Percentiles rank a stretch among this genome's conserved stretches.
These are phyloP conservation scores for Colletes latitarsis DNA, from an alignment of 1,140 invertebrate genomes.

Conservation along the genomic window DNA sequence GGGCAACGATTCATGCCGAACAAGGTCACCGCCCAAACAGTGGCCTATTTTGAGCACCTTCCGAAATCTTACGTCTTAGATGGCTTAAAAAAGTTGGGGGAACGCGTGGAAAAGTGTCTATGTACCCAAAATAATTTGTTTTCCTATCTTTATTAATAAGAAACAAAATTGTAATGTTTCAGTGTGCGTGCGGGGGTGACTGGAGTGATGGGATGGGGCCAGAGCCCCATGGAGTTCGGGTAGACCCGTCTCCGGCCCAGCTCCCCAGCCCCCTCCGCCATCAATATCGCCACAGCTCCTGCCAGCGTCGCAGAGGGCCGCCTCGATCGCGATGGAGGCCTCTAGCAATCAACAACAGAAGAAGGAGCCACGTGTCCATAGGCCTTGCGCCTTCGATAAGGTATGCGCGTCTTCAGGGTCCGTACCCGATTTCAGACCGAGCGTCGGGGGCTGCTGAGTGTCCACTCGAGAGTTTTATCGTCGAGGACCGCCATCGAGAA, in stretches of 20 bases:
- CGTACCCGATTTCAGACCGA: too few species aligned
- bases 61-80: too few species aligned
- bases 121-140: too few species aligned
- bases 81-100: too few species aligned
- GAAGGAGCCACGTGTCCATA: constrained; percentile 78
- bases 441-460: too few species aligned
- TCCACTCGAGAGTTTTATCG: too few species aligned
- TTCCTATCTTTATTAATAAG: too few species aligned
- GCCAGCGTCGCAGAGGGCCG: constrained; percentile 78
- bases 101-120: too few species aligned
- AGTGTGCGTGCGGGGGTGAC: constrained; percentile 81
- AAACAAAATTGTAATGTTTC: constrained; percentile 31
- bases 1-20: too few species aligned
- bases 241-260: constrained; percentile 80
- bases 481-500: too few species aligned
- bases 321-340: constrained; percentile 80
- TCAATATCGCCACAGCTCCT: constrained; percentile 79
- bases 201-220: constrained; percentile 81
- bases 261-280: constrained; percentile 81
- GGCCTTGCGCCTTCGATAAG: constrained; percentile 81
- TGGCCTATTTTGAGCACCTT: too few species aligned
- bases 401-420: constrained; percentile 50
- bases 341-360: constrained; percentile 78
- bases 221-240: constrained; percentile 82
- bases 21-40: too few species aligned